Evolutionary conservation across 2,888 invertebrate species (phyloP).

Genomic region (Nomada flava): DNA sequence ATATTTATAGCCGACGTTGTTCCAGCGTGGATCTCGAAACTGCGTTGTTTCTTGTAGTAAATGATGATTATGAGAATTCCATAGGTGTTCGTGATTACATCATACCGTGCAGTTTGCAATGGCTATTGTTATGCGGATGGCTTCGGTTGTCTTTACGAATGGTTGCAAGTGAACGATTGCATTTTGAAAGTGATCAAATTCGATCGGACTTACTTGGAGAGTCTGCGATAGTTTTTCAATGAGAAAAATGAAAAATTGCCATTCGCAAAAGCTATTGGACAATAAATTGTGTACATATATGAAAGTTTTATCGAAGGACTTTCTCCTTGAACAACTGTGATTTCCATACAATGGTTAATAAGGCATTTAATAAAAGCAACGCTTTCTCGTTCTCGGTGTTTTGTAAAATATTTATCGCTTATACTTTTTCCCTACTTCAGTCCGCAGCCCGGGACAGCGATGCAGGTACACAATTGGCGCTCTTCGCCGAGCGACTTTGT

Average conservation of each 20-base stretch:
- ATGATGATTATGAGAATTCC: neutral
- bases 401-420: neutral
- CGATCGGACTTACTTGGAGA: too few species aligned
- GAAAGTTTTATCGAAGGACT: constrained; percentile 16
- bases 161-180: neutral
- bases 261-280: too few species aligned
- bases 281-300: neutral
- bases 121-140: neutral
- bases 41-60: neutral
- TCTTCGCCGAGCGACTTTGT: constrained; percentile 1
- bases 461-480: constrained; percentile 3
- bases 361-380: neutral
- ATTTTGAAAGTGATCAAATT: neutral
- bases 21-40: neutral
- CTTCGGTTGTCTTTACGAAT: neutral
- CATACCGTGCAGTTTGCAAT: neutral
- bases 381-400: constrained; percentile 19
- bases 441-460: constrained; percentile 6
- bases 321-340: constrained; percentile 18
- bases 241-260: too few species aligned
- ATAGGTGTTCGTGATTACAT: neutral
- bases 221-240: too few species aligned
- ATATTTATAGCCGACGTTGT: constrained; percentile 5
- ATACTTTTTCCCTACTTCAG: neutral
- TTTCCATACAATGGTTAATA: constrained; percentile 16